Evolutionary conservation across 2,113 vertebrate species (phyloP), one percentile per base, ranked within the genome.

Genomic region (Oryzias woworae): DNA sequence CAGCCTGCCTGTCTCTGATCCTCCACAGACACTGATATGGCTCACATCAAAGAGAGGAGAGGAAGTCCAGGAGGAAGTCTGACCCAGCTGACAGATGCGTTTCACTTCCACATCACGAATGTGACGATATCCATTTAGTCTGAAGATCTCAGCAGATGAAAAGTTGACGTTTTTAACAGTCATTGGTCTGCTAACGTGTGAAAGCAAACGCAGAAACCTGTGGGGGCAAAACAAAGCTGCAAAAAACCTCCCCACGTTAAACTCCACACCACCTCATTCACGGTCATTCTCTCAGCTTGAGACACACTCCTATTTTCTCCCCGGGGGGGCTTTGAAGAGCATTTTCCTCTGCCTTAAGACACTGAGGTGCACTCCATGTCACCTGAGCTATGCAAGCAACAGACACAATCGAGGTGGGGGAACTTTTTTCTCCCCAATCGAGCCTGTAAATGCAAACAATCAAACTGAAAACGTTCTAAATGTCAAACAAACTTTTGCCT

Each of bases 11-110:
- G 77, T 69, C 80, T 80, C 61, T n/a, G 45, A 10, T 23, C 31
- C 78, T 45, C 72, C 55, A 28, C 47, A 75, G 61, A 59, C 55
- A 56, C 65, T 72, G 78, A 83, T 76, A 79, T 68, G 76, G 52
- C 66, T 72, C 63, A 79, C 77, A 73, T 88, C 80, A 86, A 87
- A 87, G 83, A 50, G 65, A 50, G 63, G 7, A 53, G 53, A 66
- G 78, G 84, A 80, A 81, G 78, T 56, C 12, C 41, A 6, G 31
- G 52, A 48, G 53, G 80, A 87, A 86, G 88, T 14, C 36, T 83
- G 81, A 76, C 66, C 53, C 62, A 83, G 74, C 75, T 2, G 53
- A 7, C 20, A 2, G 57, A 26, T 47, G 49, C 51, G 57, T 24
- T 16, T 58, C 47, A 4, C 31, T 26, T 47, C 20, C 1, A 22